A percentile compares a stretch with the other conserved stretches of the same genome.
These are phyloP conservation scores for Pangasius djambal DNA, from an alignment of 2,797 vertebrate genomes.

Conservation along the genomic window DNA sequence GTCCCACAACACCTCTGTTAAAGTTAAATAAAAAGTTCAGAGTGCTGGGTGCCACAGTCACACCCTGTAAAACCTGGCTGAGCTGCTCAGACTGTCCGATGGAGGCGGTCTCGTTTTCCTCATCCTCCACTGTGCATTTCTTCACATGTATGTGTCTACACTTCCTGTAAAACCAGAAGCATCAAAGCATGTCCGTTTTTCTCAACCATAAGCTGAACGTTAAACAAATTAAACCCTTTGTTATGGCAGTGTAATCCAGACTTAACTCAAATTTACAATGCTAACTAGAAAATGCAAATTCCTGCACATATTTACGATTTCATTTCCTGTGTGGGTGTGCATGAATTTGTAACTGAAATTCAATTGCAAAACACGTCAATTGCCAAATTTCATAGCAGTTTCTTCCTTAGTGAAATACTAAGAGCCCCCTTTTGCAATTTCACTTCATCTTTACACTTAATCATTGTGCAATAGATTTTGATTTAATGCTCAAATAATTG, in stretches of 20 bases:
- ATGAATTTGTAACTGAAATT: neutral
- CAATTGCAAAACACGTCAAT: neutral
- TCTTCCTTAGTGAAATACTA: neutral
- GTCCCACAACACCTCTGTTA: neutral
- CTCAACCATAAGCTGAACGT: slow-evolving; percentile 16
- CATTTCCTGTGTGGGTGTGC: slow-evolving; percentile 6
- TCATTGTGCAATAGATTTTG: neutral
- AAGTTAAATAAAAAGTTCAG: slow-evolving; percentile 24
- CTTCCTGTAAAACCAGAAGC: slow-evolving; percentile 27
- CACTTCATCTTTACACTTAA: neutral
- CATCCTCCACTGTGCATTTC: slow-evolving; percentile 11
- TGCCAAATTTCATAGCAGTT: neutral
- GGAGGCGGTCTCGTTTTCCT: neutral
- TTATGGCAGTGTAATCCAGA: slow-evolving; percentile 4
- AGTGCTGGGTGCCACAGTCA: slow-evolving; percentile 1
- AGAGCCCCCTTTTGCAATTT: neutral
- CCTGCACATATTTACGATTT: neutral
- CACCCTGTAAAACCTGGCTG: slow-evolving; percentile 11
- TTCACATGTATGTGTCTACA: neutral
- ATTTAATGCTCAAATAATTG: neutral
- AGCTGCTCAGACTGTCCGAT: slow-evolving; percentile 1
- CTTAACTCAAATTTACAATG: neutral
- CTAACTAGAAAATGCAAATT: slow-evolving; percentile 14
- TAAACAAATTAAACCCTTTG: neutral
- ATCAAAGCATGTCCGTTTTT: slow-evolving; percentile 27